phyloP scores from a whole-genome alignment of 2,888 invertebrate genomes.

The Drosophila cyrtoloma region DNA sequence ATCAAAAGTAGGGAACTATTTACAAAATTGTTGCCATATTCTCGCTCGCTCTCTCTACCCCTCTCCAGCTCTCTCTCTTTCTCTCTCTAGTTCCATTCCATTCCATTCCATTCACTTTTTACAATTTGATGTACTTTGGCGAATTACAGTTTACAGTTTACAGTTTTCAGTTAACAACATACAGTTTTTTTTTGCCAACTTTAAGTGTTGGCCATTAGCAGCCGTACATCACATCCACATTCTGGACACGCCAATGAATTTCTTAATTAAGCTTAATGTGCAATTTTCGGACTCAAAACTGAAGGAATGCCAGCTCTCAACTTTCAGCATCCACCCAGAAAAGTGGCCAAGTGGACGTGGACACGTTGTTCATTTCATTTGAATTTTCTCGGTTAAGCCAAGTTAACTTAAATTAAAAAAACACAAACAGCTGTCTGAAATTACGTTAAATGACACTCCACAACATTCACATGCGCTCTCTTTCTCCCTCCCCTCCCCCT shows the following conservation, averaged over 20 bases:
- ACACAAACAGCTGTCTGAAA: constrained; percentile 48
- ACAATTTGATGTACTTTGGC: constrained; percentile 27
- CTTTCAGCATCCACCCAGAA: background rate
- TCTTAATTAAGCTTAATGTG: constrained; percentile 80
- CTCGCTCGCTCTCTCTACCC: background rate
- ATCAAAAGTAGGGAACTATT: constrained; percentile 58
- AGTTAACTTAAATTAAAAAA: constrained; percentile 45
- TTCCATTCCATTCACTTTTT: background rate
- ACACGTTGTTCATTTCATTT: constrained; percentile 70
- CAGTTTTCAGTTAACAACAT: constrained; percentile 10
- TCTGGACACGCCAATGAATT: constrained; percentile 71
- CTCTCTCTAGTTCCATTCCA: no score
- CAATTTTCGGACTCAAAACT: constrained; percentile 53
- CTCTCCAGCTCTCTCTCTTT: background rate
- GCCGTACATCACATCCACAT: constrained; percentile 52
- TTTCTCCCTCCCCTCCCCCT: background rate
- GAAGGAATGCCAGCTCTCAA: constrained; percentile 17
- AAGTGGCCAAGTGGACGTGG: constrained; percentile 34
- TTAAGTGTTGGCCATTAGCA: constrained; percentile 60
- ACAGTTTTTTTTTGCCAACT: constrained; percentile 32
- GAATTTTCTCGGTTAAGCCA: constrained; percentile 48
- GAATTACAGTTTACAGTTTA: constrained; percentile 15
- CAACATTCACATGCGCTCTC: constrained; percentile 34
- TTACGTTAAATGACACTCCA: constrained; percentile 54
- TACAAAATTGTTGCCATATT: constrained; percentile 1